These are phyloP conservation scores for Ifrita kowaldi DNA, from an alignment of 2,113 vertebrate species.

Conservation along the genomic window DNA sequence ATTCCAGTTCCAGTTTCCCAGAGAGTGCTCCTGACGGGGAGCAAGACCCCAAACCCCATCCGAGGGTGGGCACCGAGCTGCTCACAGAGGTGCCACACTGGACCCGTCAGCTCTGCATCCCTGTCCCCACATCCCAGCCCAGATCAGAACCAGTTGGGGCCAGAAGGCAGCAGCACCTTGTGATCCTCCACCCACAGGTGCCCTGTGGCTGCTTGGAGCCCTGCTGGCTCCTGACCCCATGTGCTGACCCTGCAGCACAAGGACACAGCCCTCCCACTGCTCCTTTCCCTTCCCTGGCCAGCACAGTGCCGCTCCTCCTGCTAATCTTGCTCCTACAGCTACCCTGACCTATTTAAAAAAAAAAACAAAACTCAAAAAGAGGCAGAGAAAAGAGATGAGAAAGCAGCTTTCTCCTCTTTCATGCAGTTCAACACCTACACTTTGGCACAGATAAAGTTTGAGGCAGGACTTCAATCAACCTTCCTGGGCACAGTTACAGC, in stretches of 20 bases:
- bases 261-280: background rate
- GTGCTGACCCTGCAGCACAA: background rate
- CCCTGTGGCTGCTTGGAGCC: background rate
- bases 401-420: background rate
- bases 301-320: background rate
- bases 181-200: background rate
- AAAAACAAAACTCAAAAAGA: background rate
- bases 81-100: background rate
- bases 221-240: background rate
- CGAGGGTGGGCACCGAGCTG: fast-evolving
- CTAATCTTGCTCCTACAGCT: background rate
- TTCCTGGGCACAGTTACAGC: background rate
- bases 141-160: background rate
- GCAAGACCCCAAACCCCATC: background rate
- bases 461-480: background rate
- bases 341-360: background rate
- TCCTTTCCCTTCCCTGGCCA: background rate
- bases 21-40: background rate
- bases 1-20: background rate
- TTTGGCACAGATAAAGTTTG: background rate
- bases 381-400: background rate
- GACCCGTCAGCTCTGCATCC: background rate
- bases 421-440: background rate
- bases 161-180: background rate
- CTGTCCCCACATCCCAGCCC: background rate